Base-by-base conservation (phyloP, 2,888 invertebrate species). In the Pemphredon lugubris region DNA sequence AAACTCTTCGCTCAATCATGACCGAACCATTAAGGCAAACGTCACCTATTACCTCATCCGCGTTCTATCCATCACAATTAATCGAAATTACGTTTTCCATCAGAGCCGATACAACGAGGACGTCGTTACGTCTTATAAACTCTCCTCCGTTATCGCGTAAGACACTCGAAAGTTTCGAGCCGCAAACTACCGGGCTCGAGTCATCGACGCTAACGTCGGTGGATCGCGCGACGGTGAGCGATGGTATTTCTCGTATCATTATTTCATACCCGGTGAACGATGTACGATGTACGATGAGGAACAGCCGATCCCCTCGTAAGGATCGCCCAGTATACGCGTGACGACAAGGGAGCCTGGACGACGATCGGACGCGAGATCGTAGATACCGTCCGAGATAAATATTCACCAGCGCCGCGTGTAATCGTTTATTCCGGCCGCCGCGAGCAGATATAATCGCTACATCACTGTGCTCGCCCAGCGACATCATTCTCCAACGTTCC, bases 361-460 rank as follows among this genome's bases (percentile, higher is more conserved):
- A 40, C 53, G 70, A 71, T 71, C 70, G 57, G 61, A 69, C 63
- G 47, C 70, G 57, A 69, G 71, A 71, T 72, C 51, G 65, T 71
- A 71, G 73, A 71, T 71, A 73, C 59, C 58, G 26, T 53, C 39
- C 57, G 73, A 73, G 73, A 73, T 73, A 73, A 73, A 73, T 73
- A 71, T 73, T 73, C 73, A 71, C 65, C 73, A 59, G 53, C 60
- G 57, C 59, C 65, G 71, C 53, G 72, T 73, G 73, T 73, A 73
- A 73, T 73, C 73, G 72, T 73, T 73, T 71, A 71, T 73, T 71
- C 73, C 60, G 59, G 66, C 64, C 73, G 65, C 65, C 60, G 60
- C 47, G 55, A 71, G 65, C 59, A 73, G 73, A 73, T 73, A 71
- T 66, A 73, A 73, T 73, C 73, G 72, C 60, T 71, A 73, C 73